phyloP scores from a whole-genome alignment of 2,113 vertebrate genomes.

The Hassar affinis region DNA sequence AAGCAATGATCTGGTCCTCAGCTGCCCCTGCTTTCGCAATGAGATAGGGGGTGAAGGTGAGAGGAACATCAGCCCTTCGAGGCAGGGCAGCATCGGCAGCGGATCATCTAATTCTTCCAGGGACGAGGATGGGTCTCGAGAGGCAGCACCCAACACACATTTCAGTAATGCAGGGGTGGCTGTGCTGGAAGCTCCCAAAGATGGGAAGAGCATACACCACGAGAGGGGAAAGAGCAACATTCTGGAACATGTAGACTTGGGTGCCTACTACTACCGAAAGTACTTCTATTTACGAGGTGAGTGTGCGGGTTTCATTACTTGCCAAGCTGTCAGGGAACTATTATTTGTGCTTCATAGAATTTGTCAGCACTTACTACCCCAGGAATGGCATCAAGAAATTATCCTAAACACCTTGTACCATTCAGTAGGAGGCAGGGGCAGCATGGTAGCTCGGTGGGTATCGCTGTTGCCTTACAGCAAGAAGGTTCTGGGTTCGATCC shows the following conservation, averaged over 20 bases:
- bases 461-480: too few species aligned
- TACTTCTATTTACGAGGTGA: slow-evolving; percentile 97
- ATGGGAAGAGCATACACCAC: slow-evolving; percentile 83
- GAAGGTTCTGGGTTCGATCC: too few species aligned
- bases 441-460: too few species aligned
- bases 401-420: background rate
- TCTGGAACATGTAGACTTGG: slow-evolving; percentile 93
- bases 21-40: slow-evolving; percentile 97
- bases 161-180: slow-evolving; percentile 96
- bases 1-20: slow-evolving; percentile 94
- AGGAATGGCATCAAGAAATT: background rate
- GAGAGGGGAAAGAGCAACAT: slow-evolving; percentile 92
- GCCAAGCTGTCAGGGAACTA: background rate
- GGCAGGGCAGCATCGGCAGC: slow-evolving; percentile 83
- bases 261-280: slow-evolving; percentile 94
- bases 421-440: background rate
- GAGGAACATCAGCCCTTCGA: slow-evolving; percentile 87
- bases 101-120: slow-evolving; percentile 74
- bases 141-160: slow-evolving; percentile 84
- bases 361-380: background rate
- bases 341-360: background rate
- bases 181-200: slow-evolving; percentile 90
- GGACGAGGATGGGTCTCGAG: slow-evolving; percentile 86
- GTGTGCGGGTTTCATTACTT: slow-evolving; percentile 33
- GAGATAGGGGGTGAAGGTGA: slow-evolving; percentile 96